Evolutionary conservation across 2,797 vertebrate species (phyloP).

Genomic region (Gambelia wislizenii): DNA sequence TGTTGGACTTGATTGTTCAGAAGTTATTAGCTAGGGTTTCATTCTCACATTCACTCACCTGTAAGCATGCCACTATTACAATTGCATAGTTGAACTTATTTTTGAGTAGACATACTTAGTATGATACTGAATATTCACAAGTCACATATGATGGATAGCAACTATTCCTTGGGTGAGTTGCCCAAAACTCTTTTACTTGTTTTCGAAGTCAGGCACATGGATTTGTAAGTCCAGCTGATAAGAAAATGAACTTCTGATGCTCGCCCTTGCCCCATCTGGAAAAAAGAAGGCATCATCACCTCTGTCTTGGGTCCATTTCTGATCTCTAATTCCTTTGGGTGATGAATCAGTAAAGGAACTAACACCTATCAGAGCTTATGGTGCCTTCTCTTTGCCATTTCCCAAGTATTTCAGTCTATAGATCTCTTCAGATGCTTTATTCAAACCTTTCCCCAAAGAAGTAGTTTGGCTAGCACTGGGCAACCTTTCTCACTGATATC

Average conservation of each 20-base stretch:
- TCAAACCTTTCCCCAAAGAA: neutral
- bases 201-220: neutral
- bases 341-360: neutral
- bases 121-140: neutral
- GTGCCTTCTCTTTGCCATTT: neutral
- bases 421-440: neutral
- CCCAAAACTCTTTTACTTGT: neutral
- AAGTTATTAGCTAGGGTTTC: neutral
- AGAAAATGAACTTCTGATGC: neutral
- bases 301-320: too few species aligned
- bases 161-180: neutral
- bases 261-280: neutral
- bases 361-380: neutral
- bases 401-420: neutral
- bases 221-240: neutral
- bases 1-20: neutral
- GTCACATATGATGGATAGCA: too few species aligned
- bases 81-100: neutral
- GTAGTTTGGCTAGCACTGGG: too few species aligned
- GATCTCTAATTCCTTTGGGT: neutral
- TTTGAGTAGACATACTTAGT: neutral
- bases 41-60: neutral
- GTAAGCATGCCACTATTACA: neutral
- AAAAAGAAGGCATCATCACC: too few species aligned
- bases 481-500: too few species aligned